A percentile compares a stretch with the other conserved stretches of the same genome.
phyloP scores from a whole-genome alignment of 2,797 vertebrate species.

The Todus mexicanus region DNA sequence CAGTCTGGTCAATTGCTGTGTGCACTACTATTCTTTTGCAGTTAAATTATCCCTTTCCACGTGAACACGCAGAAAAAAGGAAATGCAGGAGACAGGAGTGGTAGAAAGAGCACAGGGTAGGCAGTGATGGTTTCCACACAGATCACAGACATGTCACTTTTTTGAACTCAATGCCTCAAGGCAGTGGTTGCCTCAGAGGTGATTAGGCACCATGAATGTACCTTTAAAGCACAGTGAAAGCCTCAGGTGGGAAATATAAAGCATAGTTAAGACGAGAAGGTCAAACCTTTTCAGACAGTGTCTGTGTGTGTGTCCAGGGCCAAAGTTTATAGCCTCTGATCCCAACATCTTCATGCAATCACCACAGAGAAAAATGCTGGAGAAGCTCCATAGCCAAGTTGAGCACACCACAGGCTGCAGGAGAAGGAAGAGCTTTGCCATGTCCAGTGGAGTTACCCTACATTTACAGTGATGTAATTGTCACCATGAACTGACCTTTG shows the following conservation, averaged over 20 bases:
- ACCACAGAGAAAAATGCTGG: background rate
- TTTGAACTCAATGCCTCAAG: background rate
- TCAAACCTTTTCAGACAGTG: background rate
- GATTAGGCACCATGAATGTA: background rate
- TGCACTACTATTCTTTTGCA: background rate
- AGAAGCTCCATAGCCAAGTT: accelerated
- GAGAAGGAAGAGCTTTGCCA: background rate
- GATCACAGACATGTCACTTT: background rate
- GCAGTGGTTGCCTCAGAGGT: background rate
- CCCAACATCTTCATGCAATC: background rate
- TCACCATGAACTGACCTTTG: background rate
- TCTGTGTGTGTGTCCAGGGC: background rate
- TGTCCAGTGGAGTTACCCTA: background rate
- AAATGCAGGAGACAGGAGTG: background rate
- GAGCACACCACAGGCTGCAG: background rate
- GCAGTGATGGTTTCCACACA: background rate
- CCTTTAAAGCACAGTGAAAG: background rate
- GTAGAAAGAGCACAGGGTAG: background rate
- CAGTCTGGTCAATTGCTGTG: background rate
- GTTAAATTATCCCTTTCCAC: background rate
- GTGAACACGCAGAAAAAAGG: background rate
- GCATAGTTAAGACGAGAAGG: accelerated
- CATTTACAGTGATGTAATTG: background rate
- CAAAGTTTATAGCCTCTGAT: background rate
- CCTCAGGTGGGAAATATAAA: background rate